Evolutionary conservation across 2,888 invertebrate genomes (phyloP).

Genomic region (Erebia ligea): DNA sequence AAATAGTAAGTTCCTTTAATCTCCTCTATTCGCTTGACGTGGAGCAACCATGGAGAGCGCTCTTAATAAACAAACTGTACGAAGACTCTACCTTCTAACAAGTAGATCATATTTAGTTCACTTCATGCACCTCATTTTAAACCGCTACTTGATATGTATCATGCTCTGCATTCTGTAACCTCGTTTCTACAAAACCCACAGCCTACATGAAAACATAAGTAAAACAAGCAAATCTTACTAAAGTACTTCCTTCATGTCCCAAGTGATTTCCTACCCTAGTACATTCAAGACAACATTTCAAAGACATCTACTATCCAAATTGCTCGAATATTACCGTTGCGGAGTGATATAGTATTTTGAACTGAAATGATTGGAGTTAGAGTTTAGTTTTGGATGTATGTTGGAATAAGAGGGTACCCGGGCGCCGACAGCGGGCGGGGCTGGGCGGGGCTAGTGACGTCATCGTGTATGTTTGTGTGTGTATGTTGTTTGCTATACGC

Average conservation of each 20-base stretch:
- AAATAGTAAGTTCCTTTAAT: too few relatives aligned
- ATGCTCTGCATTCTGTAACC: not conserved
- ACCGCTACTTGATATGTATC: not conserved
- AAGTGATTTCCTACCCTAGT: conserved; percentile 13
- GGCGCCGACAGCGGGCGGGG: conserved; percentile 65
- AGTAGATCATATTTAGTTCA: too few relatives aligned
- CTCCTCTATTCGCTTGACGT: too few relatives aligned
- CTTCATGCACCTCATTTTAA: not conserved
- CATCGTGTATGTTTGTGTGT: conserved; percentile 44
- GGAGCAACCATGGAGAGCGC: too few relatives aligned
- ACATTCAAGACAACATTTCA: conserved; percentile 22
- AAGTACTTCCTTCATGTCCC: not conserved
- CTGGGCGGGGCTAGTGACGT: conserved; percentile 72
- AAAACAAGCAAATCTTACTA: conserved; percentile 13
- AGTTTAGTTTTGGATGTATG: conserved; percentile 27
- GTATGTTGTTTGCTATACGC: conserved; percentile 16
- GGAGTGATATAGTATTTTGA: not conserved
- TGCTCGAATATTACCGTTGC: conserved; percentile 7
- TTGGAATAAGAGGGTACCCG: conserved; percentile 41
- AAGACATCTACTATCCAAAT: conserved; percentile 19
- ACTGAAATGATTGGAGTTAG: not conserved
- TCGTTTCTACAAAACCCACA: not conserved
- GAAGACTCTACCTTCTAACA: too few relatives aligned
- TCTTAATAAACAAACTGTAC: too few relatives aligned
- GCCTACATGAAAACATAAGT: not conserved